These are phyloP conservation scores for Drosophila histrio DNA, from an alignment of 2,888 invertebrate species.

Conservation along the genomic window DNA sequence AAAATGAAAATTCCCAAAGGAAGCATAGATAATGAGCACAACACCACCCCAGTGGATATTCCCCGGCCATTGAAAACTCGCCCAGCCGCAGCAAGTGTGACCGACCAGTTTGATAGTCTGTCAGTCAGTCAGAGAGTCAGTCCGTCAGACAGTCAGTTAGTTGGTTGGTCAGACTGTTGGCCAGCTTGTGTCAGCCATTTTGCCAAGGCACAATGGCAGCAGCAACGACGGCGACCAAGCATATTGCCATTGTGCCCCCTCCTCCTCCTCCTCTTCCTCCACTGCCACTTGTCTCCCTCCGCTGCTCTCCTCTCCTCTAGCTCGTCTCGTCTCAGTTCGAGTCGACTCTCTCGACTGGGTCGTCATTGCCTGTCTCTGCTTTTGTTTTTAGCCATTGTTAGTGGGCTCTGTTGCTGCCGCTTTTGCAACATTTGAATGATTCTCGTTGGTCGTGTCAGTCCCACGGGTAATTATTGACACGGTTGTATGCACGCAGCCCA, in stretches of 20 bases:
- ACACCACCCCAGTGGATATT: constrained; percentile 38
- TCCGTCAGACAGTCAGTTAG: constrained; percentile 16
- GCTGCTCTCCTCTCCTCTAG: not conserved
- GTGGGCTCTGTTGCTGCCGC: constrained; percentile 62
- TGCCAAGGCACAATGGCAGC: constrained; percentile 55
- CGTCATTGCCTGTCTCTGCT: constrained; percentile 61
- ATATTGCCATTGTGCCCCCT: constrained; percentile 55
- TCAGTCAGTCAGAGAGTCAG: constrained; percentile 26
- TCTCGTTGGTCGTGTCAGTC: constrained; percentile 82
- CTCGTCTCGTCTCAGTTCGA: constrained; percentile 36
- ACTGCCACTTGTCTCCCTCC: constrained; percentile 19
- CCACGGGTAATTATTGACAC: constrained; percentile 83
- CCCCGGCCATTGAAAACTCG: constrained; percentile 10
- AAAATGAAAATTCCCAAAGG: constrained; percentile 81
- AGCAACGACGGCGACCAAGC: constrained; percentile 37
- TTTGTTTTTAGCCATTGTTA: constrained; percentile 79
- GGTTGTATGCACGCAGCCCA: constrained; percentile 82
- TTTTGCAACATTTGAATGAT: constrained; percentile 82
- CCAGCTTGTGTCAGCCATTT: constrained; percentile 73
- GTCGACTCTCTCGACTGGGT: constrained; percentile 51
- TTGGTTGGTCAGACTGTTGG: constrained; percentile 25
- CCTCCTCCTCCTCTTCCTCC: not conserved
- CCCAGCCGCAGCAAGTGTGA: constrained; percentile 36
- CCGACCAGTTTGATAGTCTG: constrained; percentile 26
- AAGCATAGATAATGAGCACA: constrained; percentile 78